phyloP scores from a whole-genome alignment of 2,797 vertebrate species.

The Petrocephalus schoutedeni region DNA sequence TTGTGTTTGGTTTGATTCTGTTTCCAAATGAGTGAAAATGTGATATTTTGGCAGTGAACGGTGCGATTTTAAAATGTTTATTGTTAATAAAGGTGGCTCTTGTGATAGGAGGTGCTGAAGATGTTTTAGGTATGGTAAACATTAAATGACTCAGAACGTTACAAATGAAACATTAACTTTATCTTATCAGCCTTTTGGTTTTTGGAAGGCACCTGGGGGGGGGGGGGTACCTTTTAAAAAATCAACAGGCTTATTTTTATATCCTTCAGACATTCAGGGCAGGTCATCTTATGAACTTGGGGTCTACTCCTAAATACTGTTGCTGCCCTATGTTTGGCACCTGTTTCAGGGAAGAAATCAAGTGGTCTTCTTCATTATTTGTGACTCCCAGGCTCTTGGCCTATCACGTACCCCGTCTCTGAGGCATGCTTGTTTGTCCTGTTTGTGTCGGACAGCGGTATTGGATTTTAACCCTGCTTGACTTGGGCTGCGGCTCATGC shows the following conservation, averaged over 20 bases:
- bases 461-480: background rate
- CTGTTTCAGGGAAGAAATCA: background rate
- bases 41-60: background rate
- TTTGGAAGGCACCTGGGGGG: background rate
- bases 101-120: background rate
- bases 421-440: background rate
- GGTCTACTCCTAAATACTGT: background rate
- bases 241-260: background rate
- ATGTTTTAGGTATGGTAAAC: background rate
- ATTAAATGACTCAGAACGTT: background rate
- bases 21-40: background rate
- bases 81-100: background rate
- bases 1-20: background rate
- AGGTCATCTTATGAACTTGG: background rate
- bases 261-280: background rate
- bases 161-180: background rate
- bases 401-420: background rate
- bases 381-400: background rate
- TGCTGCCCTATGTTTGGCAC: background rate
- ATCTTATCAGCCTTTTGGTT: background rate
- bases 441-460: background rate
- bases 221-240: background rate
- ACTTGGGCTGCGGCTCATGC: background rate
- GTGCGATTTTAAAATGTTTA: background rate
- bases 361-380: background rate